These are phyloP conservation scores for Phalloptychus januarius DNA, from an alignment of 2,797 vertebrate species.

Conservation along the genomic window DNA sequence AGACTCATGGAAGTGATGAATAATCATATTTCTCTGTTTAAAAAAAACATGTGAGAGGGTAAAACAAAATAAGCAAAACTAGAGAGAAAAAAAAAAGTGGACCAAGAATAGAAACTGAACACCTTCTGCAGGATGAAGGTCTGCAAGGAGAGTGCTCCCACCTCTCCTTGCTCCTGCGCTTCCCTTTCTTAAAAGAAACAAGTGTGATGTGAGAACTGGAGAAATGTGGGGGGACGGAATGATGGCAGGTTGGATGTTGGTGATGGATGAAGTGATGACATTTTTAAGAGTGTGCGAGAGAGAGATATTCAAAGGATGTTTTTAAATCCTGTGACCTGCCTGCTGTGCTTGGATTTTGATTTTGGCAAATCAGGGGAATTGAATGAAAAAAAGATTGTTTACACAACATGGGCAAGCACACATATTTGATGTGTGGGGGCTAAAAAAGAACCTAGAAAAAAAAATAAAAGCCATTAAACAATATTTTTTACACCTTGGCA, in stretches of 20 bases:
- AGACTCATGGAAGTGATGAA: conserved; percentile 92
- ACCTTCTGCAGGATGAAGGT: conserved; percentile 86
- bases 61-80: conserved; percentile 38
- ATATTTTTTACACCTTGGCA: conserved; percentile 97
- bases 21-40: conserved; percentile 79
- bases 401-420: conserved; percentile 46
- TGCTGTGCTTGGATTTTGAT: conserved; percentile 72
- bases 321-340: conserved; percentile 46
- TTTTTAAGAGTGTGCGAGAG: conserved; percentile 31
- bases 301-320: conserved; percentile 15
- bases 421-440: conserved; percentile 77
- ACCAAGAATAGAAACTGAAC: conserved; percentile 52
- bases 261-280: conserved; percentile 58
- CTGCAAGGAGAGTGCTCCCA: no score
- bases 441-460: conserved; percentile 77
- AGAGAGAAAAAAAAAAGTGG: conserved; percentile 58
- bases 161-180: neutral
- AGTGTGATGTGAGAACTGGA: conserved; percentile 65
- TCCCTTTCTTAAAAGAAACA: conserved; percentile 35
- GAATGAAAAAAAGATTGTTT: conserved; percentile 52
- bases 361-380: conserved; percentile 43
- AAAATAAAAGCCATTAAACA: conserved; percentile 80
- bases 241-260: conserved; percentile 53
- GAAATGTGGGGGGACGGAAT: conserved; percentile 47
- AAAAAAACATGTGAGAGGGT: conserved; percentile 15